Conservation (phyloP, 2,797 vertebrate species). For the Sparus aurata region DNA sequence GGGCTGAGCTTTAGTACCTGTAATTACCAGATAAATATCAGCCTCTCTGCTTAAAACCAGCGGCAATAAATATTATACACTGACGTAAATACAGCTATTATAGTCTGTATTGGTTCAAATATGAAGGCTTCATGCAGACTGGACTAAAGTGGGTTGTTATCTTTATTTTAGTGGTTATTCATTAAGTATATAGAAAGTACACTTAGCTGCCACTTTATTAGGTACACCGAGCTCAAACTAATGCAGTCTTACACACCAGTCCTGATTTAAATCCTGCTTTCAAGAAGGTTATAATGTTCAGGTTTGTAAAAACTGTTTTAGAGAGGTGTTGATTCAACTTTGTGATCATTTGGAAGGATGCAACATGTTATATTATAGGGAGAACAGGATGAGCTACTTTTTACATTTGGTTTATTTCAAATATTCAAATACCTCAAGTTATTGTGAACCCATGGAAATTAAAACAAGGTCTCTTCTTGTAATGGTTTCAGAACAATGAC, state of each 20-base stretch:
- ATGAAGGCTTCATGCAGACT: conserved; percentile 10
- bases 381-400: too few species aligned
- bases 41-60: conserved; percentile 50
- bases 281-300: background rate
- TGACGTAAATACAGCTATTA: conserved; percentile 20
- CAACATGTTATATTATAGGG: background rate
- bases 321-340: background rate
- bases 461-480: too few species aligned
- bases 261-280: background rate
- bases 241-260: background rate
- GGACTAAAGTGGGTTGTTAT: background rate
- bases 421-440: too few species aligned
- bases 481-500: too few species aligned
- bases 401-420: too few species aligned
- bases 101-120: conserved; percentile 25
- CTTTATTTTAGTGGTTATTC: background rate
- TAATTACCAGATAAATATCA: conserved; percentile 74
- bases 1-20: conserved; percentile 62
- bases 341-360: background rate
- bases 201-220: background rate
- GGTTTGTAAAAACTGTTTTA: background rate
- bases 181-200: background rate
- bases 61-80: conserved; percentile 68
- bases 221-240: background rate
- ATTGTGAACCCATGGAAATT: too few species aligned